Conservation (phyloP, 1,140 invertebrate genomes). For the Zaprionus tsacasi region DNA sequence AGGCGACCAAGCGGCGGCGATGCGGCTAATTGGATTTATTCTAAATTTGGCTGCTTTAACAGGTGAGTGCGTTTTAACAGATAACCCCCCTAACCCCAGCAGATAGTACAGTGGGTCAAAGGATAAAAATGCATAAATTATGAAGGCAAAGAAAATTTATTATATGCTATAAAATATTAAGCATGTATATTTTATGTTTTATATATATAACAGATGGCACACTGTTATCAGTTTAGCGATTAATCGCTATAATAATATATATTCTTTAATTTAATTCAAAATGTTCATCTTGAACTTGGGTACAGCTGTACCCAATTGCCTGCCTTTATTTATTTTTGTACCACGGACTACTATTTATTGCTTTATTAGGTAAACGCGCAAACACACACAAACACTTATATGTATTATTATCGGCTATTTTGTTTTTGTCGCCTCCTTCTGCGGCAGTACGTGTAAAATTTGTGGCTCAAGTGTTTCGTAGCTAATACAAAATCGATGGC, state of each 20-base stretch:
- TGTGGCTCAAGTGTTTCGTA: constrained; percentile 63
- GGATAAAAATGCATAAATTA: not conserved
- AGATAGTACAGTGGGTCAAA: not conserved
- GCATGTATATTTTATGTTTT: no score
- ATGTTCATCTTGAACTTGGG: not conserved
- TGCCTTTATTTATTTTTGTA: constrained; percentile 5
- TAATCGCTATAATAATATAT: not conserved
- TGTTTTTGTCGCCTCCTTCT: constrained; percentile 19
- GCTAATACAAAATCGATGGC: constrained; percentile 76
- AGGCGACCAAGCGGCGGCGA: constrained; percentile 31
- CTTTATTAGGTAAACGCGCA: constrained; percentile 14
- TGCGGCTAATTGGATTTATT: constrained; percentile 74
- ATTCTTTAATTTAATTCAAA: not conserved
- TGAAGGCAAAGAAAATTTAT: not conserved
- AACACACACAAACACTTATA: not conserved
- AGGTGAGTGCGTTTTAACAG: constrained; percentile 57
- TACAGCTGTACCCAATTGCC: not conserved
- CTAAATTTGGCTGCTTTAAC: constrained; percentile 75
- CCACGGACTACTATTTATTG: constrained; percentile 24
- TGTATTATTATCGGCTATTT: constrained; percentile 12
- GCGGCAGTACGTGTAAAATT: not conserved
- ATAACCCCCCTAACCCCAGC: not conserved
- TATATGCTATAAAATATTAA: no score
- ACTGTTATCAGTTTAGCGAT: not conserved
- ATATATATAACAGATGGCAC: not conserved